Conservation (phyloP, 2,888 invertebrate species). For the Trissoscelio sp. region DNA sequence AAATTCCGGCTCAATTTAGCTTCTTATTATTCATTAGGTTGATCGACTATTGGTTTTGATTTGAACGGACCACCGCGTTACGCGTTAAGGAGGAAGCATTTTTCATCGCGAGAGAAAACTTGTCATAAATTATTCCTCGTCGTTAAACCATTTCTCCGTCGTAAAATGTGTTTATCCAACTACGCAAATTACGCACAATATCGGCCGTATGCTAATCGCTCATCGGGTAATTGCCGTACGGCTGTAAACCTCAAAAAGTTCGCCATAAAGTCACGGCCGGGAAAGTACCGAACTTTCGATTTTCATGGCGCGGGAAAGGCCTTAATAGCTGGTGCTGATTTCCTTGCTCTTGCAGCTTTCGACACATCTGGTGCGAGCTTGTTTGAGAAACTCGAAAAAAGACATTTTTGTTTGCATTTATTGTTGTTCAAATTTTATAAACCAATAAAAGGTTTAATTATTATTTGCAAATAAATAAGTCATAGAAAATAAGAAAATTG, state of each 20-base stretch:
- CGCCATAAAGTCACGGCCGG: conserved; percentile 39
- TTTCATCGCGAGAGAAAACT: conserved; percentile 39
- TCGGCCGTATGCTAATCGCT: conserved; percentile 57
- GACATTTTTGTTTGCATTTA: too few relatives aligned
- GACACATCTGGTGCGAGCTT: conserved; percentile 17
- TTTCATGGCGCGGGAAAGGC: conserved; percentile 40
- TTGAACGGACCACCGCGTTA: conserved; percentile 42
- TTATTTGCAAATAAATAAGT: too few relatives aligned
- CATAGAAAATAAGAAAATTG: too few relatives aligned
- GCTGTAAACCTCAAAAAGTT: conserved; percentile 61
- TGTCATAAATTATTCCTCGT: conserved; percentile 47
- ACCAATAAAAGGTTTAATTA: too few relatives aligned
- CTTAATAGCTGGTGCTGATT: conserved; percentile 23
- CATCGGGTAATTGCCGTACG: conserved; percentile 49
- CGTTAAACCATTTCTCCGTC: conserved; percentile 53
- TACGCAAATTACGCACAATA: conserved; percentile 55
- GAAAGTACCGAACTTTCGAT: conserved; percentile 56
- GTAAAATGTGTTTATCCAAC: conserved; percentile 47
- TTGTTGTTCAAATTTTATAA: too few relatives aligned
- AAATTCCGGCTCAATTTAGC: neutral
- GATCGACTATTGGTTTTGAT: conserved; percentile 22
- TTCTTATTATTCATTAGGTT: conserved; percentile 3
- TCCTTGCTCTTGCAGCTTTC: conserved; percentile 21
- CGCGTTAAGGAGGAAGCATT: conserved; percentile 34
- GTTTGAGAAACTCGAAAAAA: neutral